Conservation (phyloP, 2,888 invertebrate species). For the Eupithecia dodoneata region DNA sequence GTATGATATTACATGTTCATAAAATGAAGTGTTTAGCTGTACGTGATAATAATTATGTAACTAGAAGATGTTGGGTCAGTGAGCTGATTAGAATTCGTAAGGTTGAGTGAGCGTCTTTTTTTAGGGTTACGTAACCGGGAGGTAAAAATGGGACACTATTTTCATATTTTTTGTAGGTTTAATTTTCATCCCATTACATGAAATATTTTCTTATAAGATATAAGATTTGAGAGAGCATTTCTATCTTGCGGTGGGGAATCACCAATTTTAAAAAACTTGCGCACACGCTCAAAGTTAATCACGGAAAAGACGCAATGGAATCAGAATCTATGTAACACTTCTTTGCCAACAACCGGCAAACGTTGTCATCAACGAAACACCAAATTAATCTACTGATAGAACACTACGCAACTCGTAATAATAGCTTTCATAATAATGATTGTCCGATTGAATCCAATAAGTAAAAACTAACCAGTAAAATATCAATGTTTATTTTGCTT, state of each 20-base stretch:
- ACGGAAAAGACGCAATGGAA: background rate
- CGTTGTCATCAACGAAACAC: background rate
- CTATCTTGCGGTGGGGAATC: background rate
- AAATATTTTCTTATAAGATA: too few relatives aligned
- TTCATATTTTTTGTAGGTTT: background rate
- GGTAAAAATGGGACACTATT: too few relatives aligned
- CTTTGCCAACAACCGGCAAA: background rate
- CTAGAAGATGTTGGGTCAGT: background rate
- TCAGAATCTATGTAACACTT: background rate
- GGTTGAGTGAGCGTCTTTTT: background rate
- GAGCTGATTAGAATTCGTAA: background rate
- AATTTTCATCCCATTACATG: background rate
- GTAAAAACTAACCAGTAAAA: background rate
- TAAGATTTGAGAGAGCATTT: background rate
- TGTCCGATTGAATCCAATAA: background rate
- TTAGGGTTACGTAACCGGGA: too few relatives aligned
- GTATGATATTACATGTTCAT: background rate
- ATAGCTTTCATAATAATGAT: background rate
- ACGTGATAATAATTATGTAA: background rate
- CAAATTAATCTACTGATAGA: background rate
- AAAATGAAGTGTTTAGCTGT: background rate
- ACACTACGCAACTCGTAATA: background rate
- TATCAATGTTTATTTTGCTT: background rate
- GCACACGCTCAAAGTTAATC: background rate
- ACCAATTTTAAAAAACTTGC: background rate